Base-by-base conservation (phyloP, 2,797 vertebrate species). In the Sebastes steindachneri region DNA sequence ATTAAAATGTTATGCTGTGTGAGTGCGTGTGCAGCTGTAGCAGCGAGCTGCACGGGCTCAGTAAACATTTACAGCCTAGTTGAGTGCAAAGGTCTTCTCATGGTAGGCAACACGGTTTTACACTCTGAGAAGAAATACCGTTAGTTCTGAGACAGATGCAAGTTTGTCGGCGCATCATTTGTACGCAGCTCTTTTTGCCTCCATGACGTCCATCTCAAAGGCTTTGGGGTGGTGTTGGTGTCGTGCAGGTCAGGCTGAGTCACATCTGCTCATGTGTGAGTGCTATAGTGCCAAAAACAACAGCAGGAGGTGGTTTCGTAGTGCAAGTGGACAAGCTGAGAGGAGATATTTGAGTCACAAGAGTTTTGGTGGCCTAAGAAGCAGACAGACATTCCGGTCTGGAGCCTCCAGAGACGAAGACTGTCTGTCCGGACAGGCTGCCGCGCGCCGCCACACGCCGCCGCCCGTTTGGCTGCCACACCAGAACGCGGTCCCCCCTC, bases 1-100 rank as follows among this genome's bases (percentile, higher is more conserved):
- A 88, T 89, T 80, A 77, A 63, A 60, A 48, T 72, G 75, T 79
- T 58, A 73, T 80, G 28, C 37, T 15, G 55, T 33, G 66, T 58
- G 67, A 71, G 73, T 41, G 48, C 35, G 41, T 26, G 14, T 12
- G 35, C 15, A 45, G 7, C 23, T 63, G 41, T 41, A 29, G 63
- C 26, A 37, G 5, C 35, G 73, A 70, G 54, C 63, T 31, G 54
- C 28, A 25, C 3, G 3, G 11, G 78, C 25, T 77, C 63, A 51
- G 58, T 41, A 48, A 74, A 80, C 68, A 77, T 84, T 86, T 80
- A 71, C 35, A 75, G 81, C 63, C 33, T 41, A n/a, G 63, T 10
- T 21, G 37, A 81, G 57, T 31, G 33, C 60, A 65, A 86, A 83
- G 78, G 83, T 83, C 51, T 10, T 54, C 73, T 55, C 17, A 19